Base-by-base conservation (phyloP, 2,888 invertebrate species). In the Himalopsyche japonica region DNA sequence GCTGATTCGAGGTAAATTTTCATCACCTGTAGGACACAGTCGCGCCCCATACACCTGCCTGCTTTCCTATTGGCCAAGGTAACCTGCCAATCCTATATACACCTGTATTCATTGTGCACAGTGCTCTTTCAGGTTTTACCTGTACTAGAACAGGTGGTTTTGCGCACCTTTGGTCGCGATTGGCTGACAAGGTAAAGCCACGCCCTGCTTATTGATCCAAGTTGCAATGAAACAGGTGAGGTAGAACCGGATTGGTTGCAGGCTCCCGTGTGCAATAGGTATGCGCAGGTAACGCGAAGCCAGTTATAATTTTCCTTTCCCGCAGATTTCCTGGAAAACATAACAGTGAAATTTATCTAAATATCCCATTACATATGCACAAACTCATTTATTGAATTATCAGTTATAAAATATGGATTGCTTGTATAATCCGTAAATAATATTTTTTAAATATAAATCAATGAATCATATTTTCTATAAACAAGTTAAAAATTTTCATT, bases 271-370 rank as follows among this genome's bases (percentile, higher is more conserved):
- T 27, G 77, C 10, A 32, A 78, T 57, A 84, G 82, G 82, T 81
- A 76, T 64, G 80, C 83, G 77, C 86, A 86, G 86, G 86, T 86
- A 80, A n/a, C 20, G 34, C 64, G 27, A 64, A 78, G 24, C 79
- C 80, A 86, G 64, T 84, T 77, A 82, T 20, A 34, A 24, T 30
- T 34, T 70, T 76, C 32, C 64, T 3, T 7, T 27, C 15, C 3
- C 1, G 1, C 1, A 8, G 7, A 24, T 57, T 20, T 57, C 8
- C 57, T 10, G 57, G 57, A 57, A 57, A 57, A 57, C 20, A 24
- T 43, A 6, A 37, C 6, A 8, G 37, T 37, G 10, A 37, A 37
- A 7, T 3, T 37, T 37, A 1, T 8, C 10, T 37, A 37, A 37
- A 37, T 32, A 32, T 6, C 6, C 3, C 32, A 3, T 32, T 32